Conservation (phyloP, 2,797 vertebrate genomes). For the Microchirus variegatus region DNA sequence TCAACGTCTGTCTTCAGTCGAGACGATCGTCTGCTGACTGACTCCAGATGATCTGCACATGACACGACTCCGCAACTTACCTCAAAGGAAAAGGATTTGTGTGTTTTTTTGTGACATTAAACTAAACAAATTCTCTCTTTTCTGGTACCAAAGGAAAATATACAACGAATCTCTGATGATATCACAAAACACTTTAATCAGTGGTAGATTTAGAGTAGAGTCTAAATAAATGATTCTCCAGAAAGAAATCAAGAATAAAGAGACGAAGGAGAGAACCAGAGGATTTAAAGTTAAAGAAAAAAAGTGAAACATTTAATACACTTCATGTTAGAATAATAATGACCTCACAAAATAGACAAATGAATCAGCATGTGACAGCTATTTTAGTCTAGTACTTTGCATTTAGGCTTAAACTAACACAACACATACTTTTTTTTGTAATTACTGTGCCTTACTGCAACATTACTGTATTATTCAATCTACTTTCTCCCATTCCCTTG, state of each 20-base stretch:
- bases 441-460: not conserved
- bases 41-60: slow-evolving; percentile 52
- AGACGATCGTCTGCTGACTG: not conserved
- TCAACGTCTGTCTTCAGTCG: not conserved
- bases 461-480: not conserved
- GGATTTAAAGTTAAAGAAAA: not conserved
- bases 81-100: slow-evolving; percentile 16
- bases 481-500: not conserved
- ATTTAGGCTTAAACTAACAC: no score
- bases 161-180: slow-evolving; percentile 49
- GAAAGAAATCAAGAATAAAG: no score
- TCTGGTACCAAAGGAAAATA: slow-evolving; percentile 51
- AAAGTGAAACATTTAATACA: not conserved
- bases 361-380: no score
- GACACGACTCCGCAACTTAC: slow-evolving; percentile 19
- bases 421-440: no score
- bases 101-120: slow-evolving; percentile 13
- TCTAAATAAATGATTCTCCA: slow-evolving; percentile 63
- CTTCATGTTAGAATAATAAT: not conserved
- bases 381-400: no score
- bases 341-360: not conserved
- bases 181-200: slow-evolving; percentile 56
- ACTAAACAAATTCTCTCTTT: slow-evolving; percentile 26
- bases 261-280: no score
- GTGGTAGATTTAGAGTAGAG: slow-evolving; percentile 58